Evolutionary conservation across 2,113 vertebrate species (phyloP), one percentile per base, ranked within the genome.

Genomic region (Psephotus haematonotus): DNA sequence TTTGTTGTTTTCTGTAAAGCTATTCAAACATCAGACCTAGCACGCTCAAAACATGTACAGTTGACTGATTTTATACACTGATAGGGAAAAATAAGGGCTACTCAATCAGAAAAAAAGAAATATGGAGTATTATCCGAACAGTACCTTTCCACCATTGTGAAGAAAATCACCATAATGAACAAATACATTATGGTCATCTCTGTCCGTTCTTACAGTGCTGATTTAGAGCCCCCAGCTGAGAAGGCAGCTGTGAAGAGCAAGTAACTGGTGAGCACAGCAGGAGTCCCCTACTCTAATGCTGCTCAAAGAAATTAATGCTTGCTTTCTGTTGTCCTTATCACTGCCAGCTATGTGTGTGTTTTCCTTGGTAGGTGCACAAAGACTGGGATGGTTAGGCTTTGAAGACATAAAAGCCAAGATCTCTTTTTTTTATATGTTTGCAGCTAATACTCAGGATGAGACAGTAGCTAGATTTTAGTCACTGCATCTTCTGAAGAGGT

Each of bases 211-310:
- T 88, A 79, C 90, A 91, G 94, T 1, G 25, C 79, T 97, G 95
- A 94, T 96, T 97, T 95, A 93, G 86, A 96, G 59, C 62, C 86
- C 84, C 95, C 96, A 97, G 63, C 97, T 97, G 98, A 96, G 97
- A 97, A 97, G 94, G 94, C 97, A 97, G 96, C 97, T 97, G 98
- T 81, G 96, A 90, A 37, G 82, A 96, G 53, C 86, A 64, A 91
- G 78, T 65, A 92, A 75, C 93, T 95, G 79, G 97, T 62, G 94
- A 84, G 97, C 97, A 69, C 47, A 2, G 96, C 93, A 57, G 96
- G 97, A 95, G 78, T 27, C 62, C 91, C 69, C 63, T 43, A 35
- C 91, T 95, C 84, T 96, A 95, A 94, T 81, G 91, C 44, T 92
- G 41, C 92, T 95, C 94, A 91, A 94, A 72, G 24, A 95, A 97